Conservation (phyloP, 2,113 vertebrate species). For the Pica pica region DNA sequence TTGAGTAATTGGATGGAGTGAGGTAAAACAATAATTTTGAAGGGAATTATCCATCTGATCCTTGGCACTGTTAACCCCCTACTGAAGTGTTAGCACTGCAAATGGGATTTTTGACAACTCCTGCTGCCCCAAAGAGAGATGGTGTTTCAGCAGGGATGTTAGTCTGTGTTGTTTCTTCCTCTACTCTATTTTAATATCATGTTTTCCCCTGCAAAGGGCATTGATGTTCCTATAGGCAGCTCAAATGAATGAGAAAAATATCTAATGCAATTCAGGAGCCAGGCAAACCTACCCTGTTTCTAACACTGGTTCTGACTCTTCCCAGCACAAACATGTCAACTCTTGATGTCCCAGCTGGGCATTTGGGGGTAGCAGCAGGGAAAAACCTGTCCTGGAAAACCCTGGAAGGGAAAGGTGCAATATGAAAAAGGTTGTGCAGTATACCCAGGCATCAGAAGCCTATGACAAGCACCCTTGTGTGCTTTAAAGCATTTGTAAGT, state of each 20-base stretch:
- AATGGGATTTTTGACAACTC: background rate
- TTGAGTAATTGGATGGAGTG: conserved; percentile 1
- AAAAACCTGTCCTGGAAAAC: background rate
- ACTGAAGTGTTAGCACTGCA: background rate
- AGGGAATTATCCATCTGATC: background rate
- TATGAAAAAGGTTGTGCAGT: fast-evolving
- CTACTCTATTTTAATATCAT: background rate
- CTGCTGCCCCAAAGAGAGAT: background rate
- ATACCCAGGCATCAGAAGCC: background rate
- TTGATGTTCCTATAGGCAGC: background rate
- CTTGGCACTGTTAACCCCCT: background rate
- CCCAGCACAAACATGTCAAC: background rate
- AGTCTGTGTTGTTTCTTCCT: background rate
- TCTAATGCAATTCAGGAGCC: background rate
- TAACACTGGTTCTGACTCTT: background rate
- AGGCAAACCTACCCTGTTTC: background rate
- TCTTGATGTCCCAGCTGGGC: background rate
- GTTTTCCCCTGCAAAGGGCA: background rate
- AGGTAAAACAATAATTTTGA: conserved; percentile 60
- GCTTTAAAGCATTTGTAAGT: background rate
- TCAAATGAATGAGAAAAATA: background rate
- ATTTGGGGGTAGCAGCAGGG: background rate
- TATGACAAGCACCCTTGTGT: background rate
- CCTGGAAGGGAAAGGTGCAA: background rate
- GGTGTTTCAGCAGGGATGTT: background rate